These are phyloP conservation scores for Synergus itoensis DNA, from an alignment of 2,888 invertebrate species.

Conservation along the genomic window DNA sequence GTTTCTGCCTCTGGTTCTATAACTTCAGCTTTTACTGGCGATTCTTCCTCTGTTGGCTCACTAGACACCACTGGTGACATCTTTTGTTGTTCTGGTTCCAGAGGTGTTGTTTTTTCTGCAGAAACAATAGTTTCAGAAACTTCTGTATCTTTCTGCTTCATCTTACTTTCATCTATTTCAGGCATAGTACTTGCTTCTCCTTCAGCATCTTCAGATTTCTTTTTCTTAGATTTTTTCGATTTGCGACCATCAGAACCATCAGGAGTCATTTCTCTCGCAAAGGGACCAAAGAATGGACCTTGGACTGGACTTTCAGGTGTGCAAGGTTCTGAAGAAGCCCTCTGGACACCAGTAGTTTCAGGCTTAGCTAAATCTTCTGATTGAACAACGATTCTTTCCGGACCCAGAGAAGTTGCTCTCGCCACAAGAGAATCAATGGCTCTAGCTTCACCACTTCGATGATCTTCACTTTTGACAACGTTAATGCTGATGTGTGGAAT, in stretches of 20 bases:
- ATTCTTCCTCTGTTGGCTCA: neutral
- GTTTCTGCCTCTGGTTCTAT: constrained; percentile 64
- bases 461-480: constrained; percentile 81
- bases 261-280: constrained; percentile 62
- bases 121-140: neutral
- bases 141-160: constrained; percentile 55
- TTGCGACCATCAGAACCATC: constrained; percentile 15
- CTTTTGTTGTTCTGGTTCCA: neutral
- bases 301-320: constrained; percentile 47
- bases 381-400: neutral
- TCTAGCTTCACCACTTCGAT: constrained; percentile 67
- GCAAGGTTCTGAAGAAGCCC: neutral
- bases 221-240: constrained; percentile 44
- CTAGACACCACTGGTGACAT: neutral
- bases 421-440: constrained; percentile 60
- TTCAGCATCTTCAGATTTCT: constrained; percentile 20
- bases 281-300: constrained; percentile 68
- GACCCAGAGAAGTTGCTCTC: constrained; percentile 1
- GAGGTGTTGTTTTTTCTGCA: neutral
- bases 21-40: constrained; percentile 56
- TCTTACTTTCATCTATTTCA: neutral
- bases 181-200: constrained; percentile 42
- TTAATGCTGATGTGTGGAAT: constrained; percentile 86
- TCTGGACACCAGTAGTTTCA: neutral
- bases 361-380: neutral